Evolutionary conservation across 2,113 vertebrate genomes (phyloP).

Genomic region (Pongo pygmaeus): DNA sequence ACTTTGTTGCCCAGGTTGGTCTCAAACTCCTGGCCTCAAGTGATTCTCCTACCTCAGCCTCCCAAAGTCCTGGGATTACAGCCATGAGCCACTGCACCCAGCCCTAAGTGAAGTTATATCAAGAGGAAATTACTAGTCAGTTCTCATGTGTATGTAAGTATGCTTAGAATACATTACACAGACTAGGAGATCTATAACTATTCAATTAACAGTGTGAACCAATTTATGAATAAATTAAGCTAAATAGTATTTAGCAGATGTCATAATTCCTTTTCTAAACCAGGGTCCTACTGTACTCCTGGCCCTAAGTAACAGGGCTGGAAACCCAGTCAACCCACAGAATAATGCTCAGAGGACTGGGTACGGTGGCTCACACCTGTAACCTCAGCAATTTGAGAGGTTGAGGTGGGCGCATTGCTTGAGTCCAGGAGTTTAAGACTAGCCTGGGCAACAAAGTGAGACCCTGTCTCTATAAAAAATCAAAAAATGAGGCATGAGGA

Average conservation of each 20-base stretch:
- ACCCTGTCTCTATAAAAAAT: too few relatives aligned
- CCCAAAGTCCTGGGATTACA: too few relatives aligned
- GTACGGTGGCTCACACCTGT: background rate
- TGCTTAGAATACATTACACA: background rate
- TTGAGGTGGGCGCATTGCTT: too few relatives aligned
- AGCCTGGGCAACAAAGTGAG: too few relatives aligned
- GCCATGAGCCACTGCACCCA: background rate
- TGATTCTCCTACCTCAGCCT: too few relatives aligned
- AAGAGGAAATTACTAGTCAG: slow-evolving; percentile 34
- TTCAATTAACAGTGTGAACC: slow-evolving; percentile 12
- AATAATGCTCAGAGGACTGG: background rate
- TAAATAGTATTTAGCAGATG: background rate
- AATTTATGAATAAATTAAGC: slow-evolving; percentile 41
- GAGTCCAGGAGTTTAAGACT: too few relatives aligned
- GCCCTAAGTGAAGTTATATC: background rate
- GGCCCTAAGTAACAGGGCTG: background rate
- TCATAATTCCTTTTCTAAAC: slow-evolving; percentile 11
- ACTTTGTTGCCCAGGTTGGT: too few relatives aligned
- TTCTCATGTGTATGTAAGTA: background rate
- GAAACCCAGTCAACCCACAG: background rate
- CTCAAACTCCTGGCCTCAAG: too few relatives aligned
- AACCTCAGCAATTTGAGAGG: background rate
- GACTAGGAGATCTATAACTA: background rate
- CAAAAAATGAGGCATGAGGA: too few relatives aligned
- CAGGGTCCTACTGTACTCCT: background rate